A percentile compares a stretch with the other conserved stretches of the same genome.
These are phyloP conservation scores for Hyposoter didymator DNA, from an alignment of 2,888 invertebrate genomes.

Conservation along the genomic window DNA sequence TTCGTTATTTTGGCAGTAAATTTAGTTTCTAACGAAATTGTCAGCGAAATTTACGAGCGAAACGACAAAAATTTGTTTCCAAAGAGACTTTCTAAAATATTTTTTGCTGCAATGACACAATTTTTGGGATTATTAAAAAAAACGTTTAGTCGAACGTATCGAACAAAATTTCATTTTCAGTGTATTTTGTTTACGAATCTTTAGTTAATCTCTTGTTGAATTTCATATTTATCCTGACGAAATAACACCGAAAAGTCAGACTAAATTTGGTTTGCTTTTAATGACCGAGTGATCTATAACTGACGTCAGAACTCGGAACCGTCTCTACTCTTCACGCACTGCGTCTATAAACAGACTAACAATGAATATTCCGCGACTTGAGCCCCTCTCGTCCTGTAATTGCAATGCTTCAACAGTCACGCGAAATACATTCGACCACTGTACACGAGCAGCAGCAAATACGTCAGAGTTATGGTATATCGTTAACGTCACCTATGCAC, in stretches of 20 bases:
- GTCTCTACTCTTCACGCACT: background rate
- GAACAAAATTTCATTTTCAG: too few relatives aligned
- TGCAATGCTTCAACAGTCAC: slow-evolving; percentile 1
- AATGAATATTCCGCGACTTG: slow-evolving; percentile 3
- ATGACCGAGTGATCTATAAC: background rate
- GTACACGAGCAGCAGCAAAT: background rate
- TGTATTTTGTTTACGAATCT: too few relatives aligned
- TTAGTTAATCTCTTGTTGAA: too few relatives aligned
- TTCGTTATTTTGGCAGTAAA: too few relatives aligned
- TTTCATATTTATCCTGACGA: background rate
- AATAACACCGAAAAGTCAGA: background rate
- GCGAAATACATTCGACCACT: slow-evolving; percentile 8
- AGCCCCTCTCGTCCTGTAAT: background rate
- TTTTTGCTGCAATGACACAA: too few relatives aligned
- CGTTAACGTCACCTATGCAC: background rate
- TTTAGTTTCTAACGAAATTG: too few relatives aligned
- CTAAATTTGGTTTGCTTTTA: background rate
- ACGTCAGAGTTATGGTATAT: background rate
- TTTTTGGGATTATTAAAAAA: too few relatives aligned
- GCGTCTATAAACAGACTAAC: background rate
- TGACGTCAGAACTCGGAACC: background rate
- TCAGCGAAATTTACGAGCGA: too few relatives aligned
- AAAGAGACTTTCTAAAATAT: too few relatives aligned
- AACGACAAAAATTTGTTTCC: too few relatives aligned
- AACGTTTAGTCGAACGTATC: too few relatives aligned